These are phyloP conservation scores for Myocastor coypus DNA, from an alignment of 2,113 vertebrate species.

Conservation along the genomic window DNA sequence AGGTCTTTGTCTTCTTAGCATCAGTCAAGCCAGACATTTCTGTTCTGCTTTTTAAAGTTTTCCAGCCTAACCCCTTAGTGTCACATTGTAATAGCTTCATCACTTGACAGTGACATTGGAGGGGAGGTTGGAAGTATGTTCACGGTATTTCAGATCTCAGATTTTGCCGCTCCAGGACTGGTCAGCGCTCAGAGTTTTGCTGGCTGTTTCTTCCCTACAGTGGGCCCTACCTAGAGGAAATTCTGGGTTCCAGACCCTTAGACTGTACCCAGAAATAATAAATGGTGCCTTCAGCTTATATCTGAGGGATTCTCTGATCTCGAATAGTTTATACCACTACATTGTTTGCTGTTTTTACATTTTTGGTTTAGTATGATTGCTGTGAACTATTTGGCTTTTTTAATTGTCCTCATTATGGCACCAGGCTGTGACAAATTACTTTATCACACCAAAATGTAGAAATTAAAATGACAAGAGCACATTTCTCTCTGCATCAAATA, in stretches of 20 bases:
- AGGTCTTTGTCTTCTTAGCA: background rate
- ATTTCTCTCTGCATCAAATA: background rate
- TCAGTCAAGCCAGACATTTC: background rate
- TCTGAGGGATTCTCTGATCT: background rate
- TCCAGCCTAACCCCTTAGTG: background rate
- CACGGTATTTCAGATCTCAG: background rate
- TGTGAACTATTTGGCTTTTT: constrained; percentile 31
- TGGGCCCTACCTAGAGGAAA: background rate
- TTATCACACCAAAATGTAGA: background rate
- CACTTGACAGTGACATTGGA: background rate
- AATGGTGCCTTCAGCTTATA: background rate
- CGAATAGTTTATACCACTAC: background rate
- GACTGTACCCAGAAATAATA: background rate
- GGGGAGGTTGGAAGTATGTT: background rate
- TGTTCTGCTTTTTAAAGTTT: background rate
- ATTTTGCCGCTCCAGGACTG: background rate
- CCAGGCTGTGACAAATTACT: background rate
- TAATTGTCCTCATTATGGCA: background rate
- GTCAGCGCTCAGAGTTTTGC: background rate
- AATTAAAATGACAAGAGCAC: background rate
- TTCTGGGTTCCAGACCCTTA: background rate
- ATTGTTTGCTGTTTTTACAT: background rate
- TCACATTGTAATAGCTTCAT: background rate
- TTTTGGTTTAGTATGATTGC: constrained; percentile 30
- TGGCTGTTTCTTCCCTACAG: background rate